A percentile compares a stretch with the other conserved stretches of the same genome.
Evolutionary conservation across 1,140 invertebrate genomes (phyloP).

Genomic region (Maniola jurtina): DNA sequence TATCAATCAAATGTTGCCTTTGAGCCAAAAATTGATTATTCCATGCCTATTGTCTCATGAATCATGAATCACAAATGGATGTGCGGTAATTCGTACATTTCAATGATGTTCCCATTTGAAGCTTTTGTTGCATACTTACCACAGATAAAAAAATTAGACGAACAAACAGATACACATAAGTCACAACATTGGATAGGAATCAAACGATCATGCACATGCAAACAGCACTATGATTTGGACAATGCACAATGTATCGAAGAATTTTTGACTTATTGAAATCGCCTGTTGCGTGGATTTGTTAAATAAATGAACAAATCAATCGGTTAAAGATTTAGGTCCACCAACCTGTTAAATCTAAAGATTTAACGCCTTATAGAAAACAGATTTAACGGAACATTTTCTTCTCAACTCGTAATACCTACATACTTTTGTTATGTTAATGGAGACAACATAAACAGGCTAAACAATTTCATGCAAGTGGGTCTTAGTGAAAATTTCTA

Average conservation of each 20-base stretch:
- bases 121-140: not conserved
- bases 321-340: no score
- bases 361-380: no score
- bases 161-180: not conserved
- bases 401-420: no score
- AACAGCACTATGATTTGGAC: not conserved
- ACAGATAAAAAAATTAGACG: not conserved
- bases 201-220: not conserved
- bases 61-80: not conserved
- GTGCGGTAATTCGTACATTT: not conserved
- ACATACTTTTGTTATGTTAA: no score
- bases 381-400: no score
- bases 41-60: conserved; percentile 3
- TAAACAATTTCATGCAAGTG: no score
- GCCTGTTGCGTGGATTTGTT: no score
- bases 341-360: no score
- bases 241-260: not conserved
- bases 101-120: conserved; percentile 2
- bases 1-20: not conserved
- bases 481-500: no score
- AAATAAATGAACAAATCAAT: no score
- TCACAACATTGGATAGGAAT: not conserved
- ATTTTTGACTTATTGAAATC: no score
- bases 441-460: no score
- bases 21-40: not conserved